Percentiles rank a stretch among this genome's conserved stretches.
phyloP scores from a whole-genome alignment of 2,888 invertebrate genomes.

The Ormyrus pomaceus region DNA sequence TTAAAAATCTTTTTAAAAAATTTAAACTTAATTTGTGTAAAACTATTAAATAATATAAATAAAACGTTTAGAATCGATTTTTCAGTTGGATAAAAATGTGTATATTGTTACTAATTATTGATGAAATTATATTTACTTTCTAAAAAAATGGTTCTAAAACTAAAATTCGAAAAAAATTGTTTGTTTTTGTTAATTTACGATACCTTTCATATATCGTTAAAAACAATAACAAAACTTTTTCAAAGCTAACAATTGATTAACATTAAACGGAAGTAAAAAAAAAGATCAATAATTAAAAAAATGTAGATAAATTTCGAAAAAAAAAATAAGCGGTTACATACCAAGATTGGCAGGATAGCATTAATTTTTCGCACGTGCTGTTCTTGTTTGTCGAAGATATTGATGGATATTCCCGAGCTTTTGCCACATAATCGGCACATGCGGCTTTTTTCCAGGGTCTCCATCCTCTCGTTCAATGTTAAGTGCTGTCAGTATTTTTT shows the following conservation, averaged over 20 bases:
- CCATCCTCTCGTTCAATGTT: constrained; percentile 59
- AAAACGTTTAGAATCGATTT: not conserved
- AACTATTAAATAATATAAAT: not conserved
- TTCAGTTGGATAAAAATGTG: not conserved
- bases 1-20: not conserved
- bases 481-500: too few species aligned
- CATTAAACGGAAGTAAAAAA: too few species aligned
- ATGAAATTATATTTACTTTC: not conserved
- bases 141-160: too few species aligned
- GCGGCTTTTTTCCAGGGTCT: constrained; percentile 71
- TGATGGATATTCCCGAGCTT: constrained; percentile 68
- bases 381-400: constrained; percentile 70
- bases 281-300: not conserved
- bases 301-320: not conserved
- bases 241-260: too few species aligned
- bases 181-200: too few species aligned
- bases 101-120: not conserved
- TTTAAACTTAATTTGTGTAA: not conserved
- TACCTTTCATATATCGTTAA: too few species aligned
- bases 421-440: constrained; percentile 72
- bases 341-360: constrained; percentile 71
- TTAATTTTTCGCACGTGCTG: constrained; percentile 71
- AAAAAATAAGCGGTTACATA: constrained; percentile 59
- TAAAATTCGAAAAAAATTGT: too few species aligned
- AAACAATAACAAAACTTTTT: too few species aligned